Percentiles rank a stretch among this genome's conserved stretches.
Evolutionary conservation across 2,113 vertebrate species (phyloP).

Genomic region (Odocoileus hemionus): DNA sequence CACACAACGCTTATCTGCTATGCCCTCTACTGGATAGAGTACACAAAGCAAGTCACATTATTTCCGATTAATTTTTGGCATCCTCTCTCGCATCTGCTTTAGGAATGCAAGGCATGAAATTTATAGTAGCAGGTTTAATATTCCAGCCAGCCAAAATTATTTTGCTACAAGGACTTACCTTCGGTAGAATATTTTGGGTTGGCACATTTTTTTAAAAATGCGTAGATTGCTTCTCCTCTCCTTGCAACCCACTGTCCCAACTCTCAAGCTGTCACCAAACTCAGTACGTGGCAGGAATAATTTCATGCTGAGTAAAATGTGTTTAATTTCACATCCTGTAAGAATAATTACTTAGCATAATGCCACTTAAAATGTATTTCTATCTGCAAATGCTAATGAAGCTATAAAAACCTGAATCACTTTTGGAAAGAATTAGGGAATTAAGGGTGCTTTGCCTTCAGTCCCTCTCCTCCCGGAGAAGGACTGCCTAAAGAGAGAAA

Average conservation of each 20-base stretch:
- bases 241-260: constrained; percentile 74
- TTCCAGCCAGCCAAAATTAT: constrained; percentile 82
- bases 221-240: constrained; percentile 24
- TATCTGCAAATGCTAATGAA: constrained; percentile 79
- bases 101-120: constrained; percentile 85
- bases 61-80: constrained; percentile 85
- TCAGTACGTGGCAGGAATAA: constrained; percentile 80
- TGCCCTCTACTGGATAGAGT: constrained; percentile 84
- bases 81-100: constrained; percentile 77
- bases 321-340: constrained; percentile 85
- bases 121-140: constrained; percentile 88
- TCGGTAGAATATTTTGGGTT: constrained; percentile 68
- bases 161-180: constrained; percentile 85
- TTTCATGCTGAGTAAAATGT: constrained; percentile 84
- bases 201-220: not conserved
- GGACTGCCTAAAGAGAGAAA: constrained; percentile 29
- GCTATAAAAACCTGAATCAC: constrained; percentile 69
- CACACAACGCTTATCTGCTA: constrained; percentile 72
- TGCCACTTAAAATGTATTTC: constrained; percentile 84
- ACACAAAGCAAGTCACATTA: constrained; percentile 71
- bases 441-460: constrained; percentile 27
- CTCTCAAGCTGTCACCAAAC: constrained; percentile 79
- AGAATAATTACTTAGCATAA: constrained; percentile 87
- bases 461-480: not conserved
- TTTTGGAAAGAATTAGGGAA: constrained; percentile 64